Percentiles rank a stretch among this genome's conserved stretches.
phyloP scores from a whole-genome alignment of 2,113 vertebrate species.

The Daboia siamensis region DNA sequence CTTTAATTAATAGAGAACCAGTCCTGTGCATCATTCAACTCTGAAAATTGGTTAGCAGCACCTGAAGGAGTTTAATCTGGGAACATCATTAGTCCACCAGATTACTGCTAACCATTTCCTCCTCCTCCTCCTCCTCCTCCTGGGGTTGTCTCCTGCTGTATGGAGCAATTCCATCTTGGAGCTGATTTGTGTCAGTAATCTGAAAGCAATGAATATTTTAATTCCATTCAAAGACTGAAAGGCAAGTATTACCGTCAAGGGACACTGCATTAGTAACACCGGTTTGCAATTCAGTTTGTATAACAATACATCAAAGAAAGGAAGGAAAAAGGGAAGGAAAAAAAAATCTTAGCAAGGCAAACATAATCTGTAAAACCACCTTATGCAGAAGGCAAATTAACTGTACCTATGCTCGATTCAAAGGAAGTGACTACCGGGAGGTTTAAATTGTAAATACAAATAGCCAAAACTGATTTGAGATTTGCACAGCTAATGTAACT shows the following conservation, averaged over 20 bases:
- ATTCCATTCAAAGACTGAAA: background rate
- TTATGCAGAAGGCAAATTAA: slow-evolving; percentile 52
- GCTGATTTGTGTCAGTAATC: background rate
- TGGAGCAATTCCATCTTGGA: background rate
- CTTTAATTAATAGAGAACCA: background rate
- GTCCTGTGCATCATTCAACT: background rate
- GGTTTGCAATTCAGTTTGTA: slow-evolving; percentile 46
- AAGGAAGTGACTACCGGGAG: slow-evolving; percentile 22
- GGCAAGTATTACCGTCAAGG: background rate
- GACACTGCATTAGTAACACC: slow-evolving; percentile 10
- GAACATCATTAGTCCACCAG: background rate
- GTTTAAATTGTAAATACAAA: slow-evolving; percentile 40
- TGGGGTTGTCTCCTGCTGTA: background rate
- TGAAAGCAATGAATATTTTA: background rate
- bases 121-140: no score
- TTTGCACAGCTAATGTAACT: slow-evolving; percentile 16
- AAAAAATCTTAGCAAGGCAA: slow-evolving; percentile 35
- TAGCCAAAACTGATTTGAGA: slow-evolving; percentile 34
- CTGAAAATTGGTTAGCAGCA: background rate
- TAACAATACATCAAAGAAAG: slow-evolving; percentile 33
- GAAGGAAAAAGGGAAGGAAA: slow-evolving; percentile 21
- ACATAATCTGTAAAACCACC: slow-evolving; percentile 54
- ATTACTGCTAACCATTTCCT: background rate
- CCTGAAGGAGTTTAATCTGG: background rate
- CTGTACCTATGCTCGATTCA: slow-evolving; percentile 51